Evolutionary conservation across 2,797 vertebrate species (phyloP).

Genomic region (Anabas testudineus): DNA sequence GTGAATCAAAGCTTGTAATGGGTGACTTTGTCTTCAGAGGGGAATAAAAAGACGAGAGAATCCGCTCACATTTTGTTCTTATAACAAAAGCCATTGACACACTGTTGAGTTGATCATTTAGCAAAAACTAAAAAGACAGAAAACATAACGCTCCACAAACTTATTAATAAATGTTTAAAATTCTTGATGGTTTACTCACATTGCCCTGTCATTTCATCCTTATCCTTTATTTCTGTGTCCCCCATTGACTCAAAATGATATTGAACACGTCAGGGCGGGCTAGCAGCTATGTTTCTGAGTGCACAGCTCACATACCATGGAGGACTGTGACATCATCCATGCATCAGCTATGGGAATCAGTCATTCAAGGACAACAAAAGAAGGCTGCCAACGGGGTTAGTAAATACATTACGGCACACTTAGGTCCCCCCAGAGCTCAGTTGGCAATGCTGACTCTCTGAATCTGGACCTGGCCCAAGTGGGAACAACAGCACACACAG

Average conservation of each 20-base stretch:
- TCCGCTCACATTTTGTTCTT: constrained; percentile 24
- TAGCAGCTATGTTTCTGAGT: constrained; percentile 50
- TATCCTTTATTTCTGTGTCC: not conserved
- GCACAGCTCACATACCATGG: constrained; percentile 59
- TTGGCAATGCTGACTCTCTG: constrained; percentile 71
- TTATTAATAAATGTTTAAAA: too few relatives aligned
- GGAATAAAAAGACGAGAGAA: constrained; percentile 32
- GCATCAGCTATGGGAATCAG: constrained; percentile 61
- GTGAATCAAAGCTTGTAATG: constrained; percentile 48
- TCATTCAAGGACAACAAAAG: constrained; percentile 78
- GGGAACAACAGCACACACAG: constrained; percentile 73
- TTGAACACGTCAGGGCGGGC: constrained; percentile 30
- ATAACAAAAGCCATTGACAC: constrained; percentile 9
- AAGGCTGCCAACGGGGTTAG: constrained; percentile 74
- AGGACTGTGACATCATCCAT: constrained; percentile 74
- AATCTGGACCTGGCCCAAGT: constrained; percentile 73
- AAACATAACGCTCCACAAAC: too few relatives aligned
- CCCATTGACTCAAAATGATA: constrained; percentile 54
- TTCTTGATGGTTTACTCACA: constrained; percentile 48
- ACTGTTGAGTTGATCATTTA: constrained; percentile 9
- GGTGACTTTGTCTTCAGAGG: constrained; percentile 53
- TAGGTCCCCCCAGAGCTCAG: constrained; percentile 71
- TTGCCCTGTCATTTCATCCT: constrained; percentile 34
- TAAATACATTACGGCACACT: constrained; percentile 82
- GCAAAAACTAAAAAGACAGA: constrained; percentile 10